Percentiles rank a stretch among this genome's conserved stretches.
Conservation (phyloP, 2,888 invertebrate genomes). For the Suillia variegata region DNA sequence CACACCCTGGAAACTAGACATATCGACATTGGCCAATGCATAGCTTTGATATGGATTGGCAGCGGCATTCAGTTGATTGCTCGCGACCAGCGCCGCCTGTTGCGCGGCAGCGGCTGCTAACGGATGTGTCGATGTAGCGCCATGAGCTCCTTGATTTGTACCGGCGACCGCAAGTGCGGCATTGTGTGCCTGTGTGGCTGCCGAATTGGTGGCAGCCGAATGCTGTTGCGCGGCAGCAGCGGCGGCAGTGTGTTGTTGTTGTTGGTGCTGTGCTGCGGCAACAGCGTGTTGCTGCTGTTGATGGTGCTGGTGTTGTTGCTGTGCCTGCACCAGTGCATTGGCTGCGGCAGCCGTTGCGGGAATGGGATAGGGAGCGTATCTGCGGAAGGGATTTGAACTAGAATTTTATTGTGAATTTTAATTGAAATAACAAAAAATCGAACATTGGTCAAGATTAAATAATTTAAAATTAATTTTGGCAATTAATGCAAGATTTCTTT, state of each 20-base stretch:
- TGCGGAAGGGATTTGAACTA: constrained; percentile 45
- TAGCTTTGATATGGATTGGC: constrained; percentile 77
- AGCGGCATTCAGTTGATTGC: constrained; percentile 64
- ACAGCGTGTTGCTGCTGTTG: constrained; percentile 50
- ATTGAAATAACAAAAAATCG: too few relatives aligned
- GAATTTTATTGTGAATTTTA: not conserved
- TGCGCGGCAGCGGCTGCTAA: constrained; percentile 64
- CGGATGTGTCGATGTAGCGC: constrained; percentile 51
- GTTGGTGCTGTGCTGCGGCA: constrained; percentile 46
- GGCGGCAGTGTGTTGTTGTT: constrained; percentile 49
- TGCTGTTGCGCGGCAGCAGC: constrained; percentile 35
- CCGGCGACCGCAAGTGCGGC: constrained; percentile 40
- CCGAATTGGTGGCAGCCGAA: constrained; percentile 15
- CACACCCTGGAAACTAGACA: constrained; percentile 90
- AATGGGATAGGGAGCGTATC: constrained; percentile 71
- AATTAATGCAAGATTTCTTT: not conserved
- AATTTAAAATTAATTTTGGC: not conserved
- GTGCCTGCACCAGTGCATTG: constrained; percentile 62
- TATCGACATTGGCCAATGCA: constrained; percentile 86
- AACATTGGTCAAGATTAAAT: not conserved
- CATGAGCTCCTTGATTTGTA: constrained; percentile 23
- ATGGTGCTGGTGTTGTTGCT: constrained; percentile 35
- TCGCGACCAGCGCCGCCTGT: constrained; percentile 51
- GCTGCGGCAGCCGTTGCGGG: constrained; percentile 64
- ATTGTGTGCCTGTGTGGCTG: constrained; percentile 38